These are phyloP conservation scores for Rallus limicola DNA, from an alignment of 2,113 vertebrate genomes.

Conservation along the genomic window DNA sequence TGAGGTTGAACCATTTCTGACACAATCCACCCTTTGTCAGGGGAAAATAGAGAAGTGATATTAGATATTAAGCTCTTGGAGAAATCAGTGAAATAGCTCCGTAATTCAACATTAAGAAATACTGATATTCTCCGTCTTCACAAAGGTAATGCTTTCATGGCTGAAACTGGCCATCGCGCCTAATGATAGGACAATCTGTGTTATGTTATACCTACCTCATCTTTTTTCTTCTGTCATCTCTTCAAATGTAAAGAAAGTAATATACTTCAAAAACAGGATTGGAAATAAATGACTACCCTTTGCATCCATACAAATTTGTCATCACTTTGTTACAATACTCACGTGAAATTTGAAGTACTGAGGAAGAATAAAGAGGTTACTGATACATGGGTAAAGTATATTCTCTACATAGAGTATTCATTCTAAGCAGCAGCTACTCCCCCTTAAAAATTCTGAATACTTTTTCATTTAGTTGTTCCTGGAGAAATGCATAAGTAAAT, in stretches of 20 bases:
- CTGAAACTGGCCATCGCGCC: background rate
- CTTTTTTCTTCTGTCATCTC: background rate
- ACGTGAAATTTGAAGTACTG: background rate
- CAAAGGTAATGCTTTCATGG: background rate
- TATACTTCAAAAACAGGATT: background rate
- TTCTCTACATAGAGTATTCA: background rate
- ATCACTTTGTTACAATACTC: background rate
- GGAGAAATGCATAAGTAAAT: background rate
- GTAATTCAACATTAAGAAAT: background rate
- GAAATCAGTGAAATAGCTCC: background rate
- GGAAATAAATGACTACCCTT: background rate
- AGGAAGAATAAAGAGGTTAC: background rate
- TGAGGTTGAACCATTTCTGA: background rate
- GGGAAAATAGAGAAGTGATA: background rate
- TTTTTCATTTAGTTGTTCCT: background rate
- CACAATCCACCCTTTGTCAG: background rate
- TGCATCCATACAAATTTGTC: background rate
- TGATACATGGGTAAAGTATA: background rate
- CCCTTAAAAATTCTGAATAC: background rate
- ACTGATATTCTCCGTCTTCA: background rate
- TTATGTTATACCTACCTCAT: background rate
- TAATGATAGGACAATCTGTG: background rate
- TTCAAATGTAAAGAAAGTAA: background rate
- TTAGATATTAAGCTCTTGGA: background rate
- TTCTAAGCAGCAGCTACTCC: background rate